Evolutionary conservation across 2,797 vertebrate species (phyloP).

Genomic region (Sphenopsis melanotis): DNA sequence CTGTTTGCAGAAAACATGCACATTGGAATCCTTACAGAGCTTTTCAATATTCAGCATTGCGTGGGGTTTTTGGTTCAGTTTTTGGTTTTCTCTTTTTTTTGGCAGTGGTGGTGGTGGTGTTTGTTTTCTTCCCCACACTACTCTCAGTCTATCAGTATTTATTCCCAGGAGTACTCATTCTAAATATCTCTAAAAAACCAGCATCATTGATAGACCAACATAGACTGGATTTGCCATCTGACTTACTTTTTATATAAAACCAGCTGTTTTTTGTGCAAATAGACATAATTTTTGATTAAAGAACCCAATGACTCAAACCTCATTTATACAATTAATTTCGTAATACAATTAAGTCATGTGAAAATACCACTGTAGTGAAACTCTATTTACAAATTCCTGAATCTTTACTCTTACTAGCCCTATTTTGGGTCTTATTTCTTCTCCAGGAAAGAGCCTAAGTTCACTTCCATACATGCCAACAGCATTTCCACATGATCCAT

Average conservation of each 20-base stretch:
- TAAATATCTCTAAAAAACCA: neutral
- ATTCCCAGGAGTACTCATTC: neutral
- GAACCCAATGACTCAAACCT: neutral
- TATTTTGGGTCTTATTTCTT: neutral
- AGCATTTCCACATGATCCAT: neutral
- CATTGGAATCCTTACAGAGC: neutral
- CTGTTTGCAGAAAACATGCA: neutral
- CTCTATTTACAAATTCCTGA: neutral
- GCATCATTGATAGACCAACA: neutral
- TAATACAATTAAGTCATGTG: neutral
- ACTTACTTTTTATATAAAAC: neutral
- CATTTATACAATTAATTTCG: neutral
- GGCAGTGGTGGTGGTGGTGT: no score
- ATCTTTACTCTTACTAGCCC: neutral
- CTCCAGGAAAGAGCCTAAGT: neutral
- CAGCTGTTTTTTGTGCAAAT: neutral
- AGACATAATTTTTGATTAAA: neutral
- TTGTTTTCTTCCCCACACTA: neutral
- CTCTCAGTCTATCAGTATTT: neutral
- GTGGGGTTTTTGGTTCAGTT: neutral
- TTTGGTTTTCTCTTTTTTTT: neutral
- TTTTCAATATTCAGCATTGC: neutral
- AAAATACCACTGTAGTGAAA: neutral
- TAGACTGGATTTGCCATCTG: neutral
- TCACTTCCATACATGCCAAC: neutral